A percentile compares a stretch with the other conserved stretches of the same genome.
These are phyloP conservation scores for Amphimallon solstitiale DNA, from an alignment of 2,888 invertebrate species.

Conservation along the genomic window DNA sequence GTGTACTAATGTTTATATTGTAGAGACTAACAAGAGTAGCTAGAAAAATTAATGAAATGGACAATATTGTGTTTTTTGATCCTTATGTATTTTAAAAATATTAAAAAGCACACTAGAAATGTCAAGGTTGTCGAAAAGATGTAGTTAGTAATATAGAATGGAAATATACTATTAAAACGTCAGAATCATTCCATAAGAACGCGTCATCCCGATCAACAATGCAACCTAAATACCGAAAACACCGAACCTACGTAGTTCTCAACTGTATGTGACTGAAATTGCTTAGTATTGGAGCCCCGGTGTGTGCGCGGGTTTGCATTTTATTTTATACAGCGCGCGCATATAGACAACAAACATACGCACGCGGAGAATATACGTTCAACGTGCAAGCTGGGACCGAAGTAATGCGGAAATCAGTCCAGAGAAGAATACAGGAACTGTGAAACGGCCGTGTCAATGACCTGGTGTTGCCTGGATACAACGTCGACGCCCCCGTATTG, in stretches of 20 bases:
- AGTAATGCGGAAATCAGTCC: constrained; percentile 41
- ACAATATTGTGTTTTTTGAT: too few species aligned
- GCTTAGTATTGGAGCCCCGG: background rate
- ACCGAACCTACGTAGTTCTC: background rate
- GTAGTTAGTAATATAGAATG: background rate
- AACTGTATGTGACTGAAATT: constrained; percentile 5
- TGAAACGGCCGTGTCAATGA: constrained; percentile 44
- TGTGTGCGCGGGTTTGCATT: constrained; percentile 15
- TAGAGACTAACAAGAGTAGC: too few species aligned
- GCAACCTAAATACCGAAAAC: constrained; percentile 22
- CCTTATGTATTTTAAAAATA: too few species aligned
- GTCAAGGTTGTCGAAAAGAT: background rate
- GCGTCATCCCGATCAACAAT: constrained; percentile 1
- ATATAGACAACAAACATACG: constrained; percentile 16
- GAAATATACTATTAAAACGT: background rate
- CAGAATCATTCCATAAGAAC: too few species aligned
- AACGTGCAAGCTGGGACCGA: constrained; percentile 24
- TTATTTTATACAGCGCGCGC: constrained; percentile 33
- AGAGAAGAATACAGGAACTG: constrained; percentile 40
- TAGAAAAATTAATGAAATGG: too few species aligned
- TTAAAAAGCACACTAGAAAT: background rate
- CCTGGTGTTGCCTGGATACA: constrained; percentile 48
- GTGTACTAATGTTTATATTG: too few species aligned
- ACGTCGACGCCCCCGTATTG: constrained; percentile 45
- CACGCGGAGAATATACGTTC: background rate